Evolutionary conservation across 2,113 vertebrate genomes (phyloP).

Genomic region (Gymnobelideus leadbeateri): DNA sequence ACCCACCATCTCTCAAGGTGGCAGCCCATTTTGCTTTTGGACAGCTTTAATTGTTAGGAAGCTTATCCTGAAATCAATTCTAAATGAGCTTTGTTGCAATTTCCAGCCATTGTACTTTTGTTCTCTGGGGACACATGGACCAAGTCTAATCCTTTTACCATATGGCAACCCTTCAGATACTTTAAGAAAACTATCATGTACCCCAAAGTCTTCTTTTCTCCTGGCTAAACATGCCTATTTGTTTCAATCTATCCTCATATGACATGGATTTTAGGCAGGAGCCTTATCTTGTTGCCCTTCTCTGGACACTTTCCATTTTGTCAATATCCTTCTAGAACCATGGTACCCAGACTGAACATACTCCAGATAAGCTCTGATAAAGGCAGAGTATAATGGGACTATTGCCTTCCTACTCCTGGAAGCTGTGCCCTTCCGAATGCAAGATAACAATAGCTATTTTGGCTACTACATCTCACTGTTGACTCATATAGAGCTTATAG

Average conservation of each 20-base stretch:
- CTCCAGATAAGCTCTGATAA: neutral
- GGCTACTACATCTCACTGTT: neutral
- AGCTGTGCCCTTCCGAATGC: neutral
- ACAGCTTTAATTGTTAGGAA: neutral
- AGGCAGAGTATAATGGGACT: neutral
- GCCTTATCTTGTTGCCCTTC: neutral
- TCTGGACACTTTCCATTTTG: neutral
- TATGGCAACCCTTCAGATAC: neutral
- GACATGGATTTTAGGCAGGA: no score
- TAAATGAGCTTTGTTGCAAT: neutral
- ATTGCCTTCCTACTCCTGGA: neutral
- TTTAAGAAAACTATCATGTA: neutral
- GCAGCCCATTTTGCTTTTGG: neutral
- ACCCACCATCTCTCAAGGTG: neutral
- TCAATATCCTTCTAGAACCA: neutral
- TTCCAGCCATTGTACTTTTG: neutral
- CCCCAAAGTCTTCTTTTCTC: neutral
- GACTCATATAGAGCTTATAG: neutral
- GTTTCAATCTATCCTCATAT: neutral
- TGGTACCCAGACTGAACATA: neutral
- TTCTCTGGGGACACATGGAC: neutral
- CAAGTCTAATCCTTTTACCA: neutral
- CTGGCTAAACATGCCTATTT: neutral
- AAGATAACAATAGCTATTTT: neutral
- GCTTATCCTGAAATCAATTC: neutral